Conservation (phyloP, 2,113 vertebrate genomes). For the Electrona antarctica region DNA sequence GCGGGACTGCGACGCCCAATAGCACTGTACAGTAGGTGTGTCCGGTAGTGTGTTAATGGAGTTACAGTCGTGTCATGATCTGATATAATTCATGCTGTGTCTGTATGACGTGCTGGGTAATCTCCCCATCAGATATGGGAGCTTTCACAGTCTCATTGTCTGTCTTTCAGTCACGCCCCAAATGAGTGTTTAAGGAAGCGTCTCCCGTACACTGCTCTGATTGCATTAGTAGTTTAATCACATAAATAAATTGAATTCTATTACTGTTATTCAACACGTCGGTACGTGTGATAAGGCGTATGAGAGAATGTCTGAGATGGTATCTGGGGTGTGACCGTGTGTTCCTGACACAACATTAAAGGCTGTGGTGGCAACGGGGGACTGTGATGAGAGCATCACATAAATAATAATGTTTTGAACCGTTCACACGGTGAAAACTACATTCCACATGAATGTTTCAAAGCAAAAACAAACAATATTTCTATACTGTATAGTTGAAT, state of each 20-base stretch:
- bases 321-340: constrained; percentile 4
- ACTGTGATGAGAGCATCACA: constrained; percentile 31
- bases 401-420: too few relatives aligned
- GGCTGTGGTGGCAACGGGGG: constrained; percentile 16
- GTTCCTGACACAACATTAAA: constrained; percentile 1
- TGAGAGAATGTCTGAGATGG: constrained; percentile 27
- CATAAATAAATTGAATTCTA: neutral
- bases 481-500: too few relatives aligned
- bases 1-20: too few relatives aligned
- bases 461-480: too few relatives aligned
- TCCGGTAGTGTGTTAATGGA: constrained; percentile 7
- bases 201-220: constrained; percentile 13
- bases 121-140: constrained; percentile 37
- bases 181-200: constrained; percentile 36
- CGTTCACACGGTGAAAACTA: too few relatives aligned
- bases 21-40: neutral
- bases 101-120: constrained; percentile 14
- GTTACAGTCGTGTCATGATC: constrained; percentile 12
- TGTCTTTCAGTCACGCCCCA: neutral
- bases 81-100: constrained; percentile 3
- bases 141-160: neutral
- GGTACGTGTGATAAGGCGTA: constrained; percentile 27
- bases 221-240: neutral
- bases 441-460: too few relatives aligned
- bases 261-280: neutral